Base-by-base conservation (phyloP, 1,140 invertebrate genomes). In the Mya arenaria region DNA sequence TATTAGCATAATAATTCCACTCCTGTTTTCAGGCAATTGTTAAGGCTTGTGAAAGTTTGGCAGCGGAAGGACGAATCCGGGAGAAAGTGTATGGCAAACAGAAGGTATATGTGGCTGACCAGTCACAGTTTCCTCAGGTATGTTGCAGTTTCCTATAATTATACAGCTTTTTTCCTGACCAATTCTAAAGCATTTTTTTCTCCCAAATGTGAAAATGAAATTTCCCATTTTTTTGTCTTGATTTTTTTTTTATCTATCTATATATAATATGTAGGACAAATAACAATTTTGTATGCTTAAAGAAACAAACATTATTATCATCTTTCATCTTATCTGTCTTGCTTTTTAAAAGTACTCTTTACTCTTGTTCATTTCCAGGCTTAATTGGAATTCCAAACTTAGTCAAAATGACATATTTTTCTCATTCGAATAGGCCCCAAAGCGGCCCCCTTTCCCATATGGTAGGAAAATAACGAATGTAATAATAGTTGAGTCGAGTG, bases 81-180 rank as follows among this genome's bases (percentile, higher is more conserved):
- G 91, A 92, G 77, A 94, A 93, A 92, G 92, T 87, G 73, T 97
- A 97, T 92, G 96, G 96, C 1, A 98, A 98, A 92, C 97, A 97
- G 90, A 97, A 97, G 93, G 95, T 97, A n/a, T 98, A 97, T 92
- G 96, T 95, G 78, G 93, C 95, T 44, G 92, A 95, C 87, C 97
- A 91, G 87, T 81, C 77, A 73, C 90, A 93, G 44, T 93, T 92
- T 37, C 88, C 94, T 13, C 90, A 92, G 62, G 89, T 80, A 62
- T 17, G 48, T 4, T 23, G 10, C 19, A 1, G 48, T 52, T 52
- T n/a, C n/a, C n/a, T n/a, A n/a, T n/a, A n/a, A n/a, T n/a, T n/a
- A n/a, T n/a, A n/a, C n/a, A n/a, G n/a, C n/a, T n/a, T n/a, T n/a
- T n/a, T n/a, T n/a, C n/a, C n/a, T n/a, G n/a, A n/a, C n/a, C n/a